Percentiles rank a stretch among this genome's conserved stretches.
phyloP scores from a whole-genome alignment of 2,888 invertebrate genomes.

The Ptychoptera contaminata region DNA sequence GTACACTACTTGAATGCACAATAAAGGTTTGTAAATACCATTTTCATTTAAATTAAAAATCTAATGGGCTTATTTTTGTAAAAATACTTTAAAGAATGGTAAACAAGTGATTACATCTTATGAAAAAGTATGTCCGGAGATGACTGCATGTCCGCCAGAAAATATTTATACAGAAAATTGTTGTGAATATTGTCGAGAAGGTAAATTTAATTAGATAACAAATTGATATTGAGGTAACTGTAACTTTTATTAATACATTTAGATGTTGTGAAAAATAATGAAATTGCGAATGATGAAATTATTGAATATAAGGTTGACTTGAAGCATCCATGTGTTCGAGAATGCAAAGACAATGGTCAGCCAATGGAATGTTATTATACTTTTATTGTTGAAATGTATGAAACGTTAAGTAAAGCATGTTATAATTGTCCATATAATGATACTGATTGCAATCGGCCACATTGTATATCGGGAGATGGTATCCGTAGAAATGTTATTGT shows the following conservation, averaged over 20 bases:
- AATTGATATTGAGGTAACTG: neutral
- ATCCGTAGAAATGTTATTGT: constrained; percentile 56
- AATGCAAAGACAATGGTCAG: constrained; percentile 35
- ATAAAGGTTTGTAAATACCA: neutral
- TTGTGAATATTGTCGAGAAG: constrained; percentile 19
- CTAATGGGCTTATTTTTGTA: too few species aligned
- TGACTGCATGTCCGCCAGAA: constrained; percentile 20
- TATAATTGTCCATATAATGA: constrained; percentile 60
- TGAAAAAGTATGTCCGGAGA: constrained; percentile 21
- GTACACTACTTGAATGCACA: constrained; percentile 24
- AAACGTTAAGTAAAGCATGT: constrained; percentile 78
- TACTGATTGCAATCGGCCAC: constrained; percentile 57
- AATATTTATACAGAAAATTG: constrained; percentile 21
- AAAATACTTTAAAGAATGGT: neutral
- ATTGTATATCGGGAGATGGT: constrained; percentile 78
- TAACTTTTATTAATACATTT: neutral
- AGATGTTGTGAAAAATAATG: neutral
- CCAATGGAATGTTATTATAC: constrained; percentile 47
- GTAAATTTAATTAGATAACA: neutral
- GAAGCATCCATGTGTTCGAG: constrained; percentile 41
- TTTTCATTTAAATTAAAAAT: neutral
- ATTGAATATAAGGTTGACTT: constrained; percentile 17
- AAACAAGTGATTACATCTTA: constrained; percentile 21
- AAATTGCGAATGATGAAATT: neutral
- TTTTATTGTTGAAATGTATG: constrained; percentile 55